phyloP scores from a whole-genome alignment of 2,113 vertebrate genomes.

The Cynopterus brachyotis region DNA sequence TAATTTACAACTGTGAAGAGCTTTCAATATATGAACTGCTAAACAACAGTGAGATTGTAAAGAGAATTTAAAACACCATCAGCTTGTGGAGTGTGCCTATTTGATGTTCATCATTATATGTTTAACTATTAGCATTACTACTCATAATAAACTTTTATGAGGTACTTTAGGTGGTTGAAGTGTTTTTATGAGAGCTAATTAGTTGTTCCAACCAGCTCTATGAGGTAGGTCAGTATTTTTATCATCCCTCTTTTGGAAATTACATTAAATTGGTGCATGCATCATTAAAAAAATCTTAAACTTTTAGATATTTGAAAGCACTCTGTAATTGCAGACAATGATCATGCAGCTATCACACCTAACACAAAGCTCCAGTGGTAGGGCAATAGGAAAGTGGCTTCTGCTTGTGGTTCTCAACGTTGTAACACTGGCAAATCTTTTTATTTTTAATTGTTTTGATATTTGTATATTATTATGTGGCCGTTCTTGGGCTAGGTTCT shows the following conservation, averaged over 20 bases:
- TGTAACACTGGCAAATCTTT: neutral
- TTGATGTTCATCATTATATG: slow-evolving; percentile 72
- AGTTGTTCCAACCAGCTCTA: slow-evolving; percentile 69
- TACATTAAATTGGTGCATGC: slow-evolving; percentile 61
- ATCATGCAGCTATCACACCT: neutral
- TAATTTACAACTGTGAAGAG: slow-evolving; percentile 75
- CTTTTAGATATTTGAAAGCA: slow-evolving; percentile 53
- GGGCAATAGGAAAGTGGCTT: neutral
- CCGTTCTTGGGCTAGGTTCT: neutral
- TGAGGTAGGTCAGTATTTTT: slow-evolving; percentile 73
- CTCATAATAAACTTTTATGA: slow-evolving; percentile 79
- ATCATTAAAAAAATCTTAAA: slow-evolving; percentile 66
- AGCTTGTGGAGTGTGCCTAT: slow-evolving; percentile 52
- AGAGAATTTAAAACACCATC: slow-evolving; percentile 74
- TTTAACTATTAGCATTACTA: slow-evolving; percentile 78
- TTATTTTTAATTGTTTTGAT: slow-evolving; percentile 28
- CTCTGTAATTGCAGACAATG: slow-evolving; percentile 19
- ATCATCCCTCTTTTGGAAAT: slow-evolving; percentile 69
- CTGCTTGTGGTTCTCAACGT: neutral
- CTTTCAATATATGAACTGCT: slow-evolving; percentile 68
- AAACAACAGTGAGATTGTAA: slow-evolving; percentile 58
- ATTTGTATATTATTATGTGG: neutral
- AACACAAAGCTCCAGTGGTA: neutral
- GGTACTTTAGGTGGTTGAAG: slow-evolving; percentile 75
- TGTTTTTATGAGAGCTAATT: slow-evolving; percentile 79